Percentiles rank a stretch among this genome's conserved stretches.
phyloP scores from a whole-genome alignment of 2,888 invertebrate species.

The Quadriops clusia region DNA sequence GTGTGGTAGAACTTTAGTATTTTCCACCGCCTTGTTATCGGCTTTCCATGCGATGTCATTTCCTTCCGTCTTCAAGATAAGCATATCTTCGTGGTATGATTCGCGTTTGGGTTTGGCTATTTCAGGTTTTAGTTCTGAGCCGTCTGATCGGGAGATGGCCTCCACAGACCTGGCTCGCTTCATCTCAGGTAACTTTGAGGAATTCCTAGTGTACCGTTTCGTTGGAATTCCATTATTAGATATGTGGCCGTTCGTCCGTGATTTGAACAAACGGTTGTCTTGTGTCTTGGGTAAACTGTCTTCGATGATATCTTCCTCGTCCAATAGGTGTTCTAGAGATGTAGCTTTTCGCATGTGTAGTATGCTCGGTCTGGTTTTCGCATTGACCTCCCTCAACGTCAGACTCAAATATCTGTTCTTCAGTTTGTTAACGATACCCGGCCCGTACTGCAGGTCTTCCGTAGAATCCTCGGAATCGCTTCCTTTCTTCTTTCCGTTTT shows the following conservation, averaged over 20 bases:
- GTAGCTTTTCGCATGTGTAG: conserved; percentile 63
- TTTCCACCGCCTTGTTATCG: conserved; percentile 17
- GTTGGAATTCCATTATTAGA: conserved; percentile 22
- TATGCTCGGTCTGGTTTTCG: conserved; percentile 53
- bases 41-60: conserved; percentile 21
- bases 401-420: conserved; percentile 78
- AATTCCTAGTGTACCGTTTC: conserved; percentile 42
- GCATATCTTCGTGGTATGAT: conserved; percentile 40
- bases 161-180: conserved; percentile 82
- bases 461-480: conserved; percentile 43
- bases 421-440: conserved; percentile 80
- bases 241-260: conserved; percentile 24
- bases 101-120: conserved; percentile 27
- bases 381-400: conserved; percentile 60
- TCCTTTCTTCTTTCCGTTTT: conserved; percentile 27
- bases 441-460: conserved; percentile 81
- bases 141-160: conserved; percentile 54
- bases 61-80: conserved; percentile 33
- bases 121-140: conserved; percentile 14
- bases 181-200: conserved; percentile 46
- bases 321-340: conserved; percentile 73
- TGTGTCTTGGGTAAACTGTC: conserved; percentile 15
- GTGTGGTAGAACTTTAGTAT: conserved; percentile 23
- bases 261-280: conserved; percentile 17
- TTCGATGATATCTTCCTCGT: conserved; percentile 47